Conservation (phyloP, 1,140 invertebrate species). For the Brachionus rubens region DNA sequence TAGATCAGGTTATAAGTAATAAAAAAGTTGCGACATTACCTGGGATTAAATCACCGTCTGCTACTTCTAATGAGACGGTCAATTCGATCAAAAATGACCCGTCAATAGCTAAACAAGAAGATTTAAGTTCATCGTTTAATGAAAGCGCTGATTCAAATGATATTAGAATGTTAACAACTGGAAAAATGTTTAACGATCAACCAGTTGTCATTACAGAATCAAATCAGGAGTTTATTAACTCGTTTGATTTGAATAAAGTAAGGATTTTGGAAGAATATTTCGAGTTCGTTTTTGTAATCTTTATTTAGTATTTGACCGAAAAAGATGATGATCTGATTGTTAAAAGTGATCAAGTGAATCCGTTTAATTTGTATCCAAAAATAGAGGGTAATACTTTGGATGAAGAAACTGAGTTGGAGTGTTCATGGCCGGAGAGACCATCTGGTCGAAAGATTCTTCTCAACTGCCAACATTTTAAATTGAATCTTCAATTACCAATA, state of each 20-base stretch:
- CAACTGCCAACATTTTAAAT: constrained; percentile 3
- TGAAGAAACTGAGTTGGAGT: constrained; percentile 20
- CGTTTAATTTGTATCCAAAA: constrained; percentile 32
- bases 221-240: constrained; percentile 30
- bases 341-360: constrained; percentile 4
- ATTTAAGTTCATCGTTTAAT: background rate
- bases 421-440: background rate
- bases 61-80: background rate
- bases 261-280: background rate
- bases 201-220: background rate
- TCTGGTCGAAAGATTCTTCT: background rate
- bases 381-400: background rate
- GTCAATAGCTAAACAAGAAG: background rate
- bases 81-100: background rate
- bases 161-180: constrained; percentile 6
- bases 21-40: background rate
- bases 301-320: constrained; percentile 14
- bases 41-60: background rate
- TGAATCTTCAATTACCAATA: constrained; percentile 23
- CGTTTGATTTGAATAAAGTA: constrained; percentile 35
- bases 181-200: background rate
- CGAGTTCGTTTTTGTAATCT: background rate
- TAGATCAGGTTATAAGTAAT: background rate
- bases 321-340: constrained; percentile 23
- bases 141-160: constrained; percentile 33